phyloP scores from a whole-genome alignment of 2,113 vertebrate genomes.

The Epinephelus fuscoguttatus region DNA sequence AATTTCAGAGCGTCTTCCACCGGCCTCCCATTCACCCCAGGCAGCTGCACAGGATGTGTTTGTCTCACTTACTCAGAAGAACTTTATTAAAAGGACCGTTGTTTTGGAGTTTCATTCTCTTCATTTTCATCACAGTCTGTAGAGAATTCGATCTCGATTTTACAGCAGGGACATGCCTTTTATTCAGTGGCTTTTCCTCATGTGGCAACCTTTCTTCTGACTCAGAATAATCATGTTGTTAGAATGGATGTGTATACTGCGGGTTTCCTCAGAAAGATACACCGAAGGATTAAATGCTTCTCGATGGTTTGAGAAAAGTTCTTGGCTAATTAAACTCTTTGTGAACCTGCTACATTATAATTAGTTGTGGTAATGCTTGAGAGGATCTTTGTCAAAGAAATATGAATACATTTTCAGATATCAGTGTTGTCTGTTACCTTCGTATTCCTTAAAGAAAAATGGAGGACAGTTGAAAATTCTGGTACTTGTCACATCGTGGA shows the following conservation, averaged over 20 bases:
- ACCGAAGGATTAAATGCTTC: neutral
- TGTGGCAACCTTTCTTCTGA: neutral
- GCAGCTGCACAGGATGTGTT: slow-evolving; percentile 6
- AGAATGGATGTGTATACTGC: neutral
- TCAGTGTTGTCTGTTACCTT: neutral
- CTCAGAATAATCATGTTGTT: neutral
- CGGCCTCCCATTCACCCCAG: slow-evolving; percentile 9
- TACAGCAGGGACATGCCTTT: neutral
- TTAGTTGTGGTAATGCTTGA: too few species aligned
- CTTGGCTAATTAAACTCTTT: neutral
- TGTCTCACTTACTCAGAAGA: slow-evolving; percentile 13
- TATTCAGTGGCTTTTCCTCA: neutral
- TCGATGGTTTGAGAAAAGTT: neutral
- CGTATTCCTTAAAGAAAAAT: neutral
- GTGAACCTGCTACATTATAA: neutral
- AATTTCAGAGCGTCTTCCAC: slow-evolving; percentile 9
- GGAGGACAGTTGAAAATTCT: too few species aligned
- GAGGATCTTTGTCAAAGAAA: neutral
- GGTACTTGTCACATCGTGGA: too few species aligned
- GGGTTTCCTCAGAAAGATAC: neutral
- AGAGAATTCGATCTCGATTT: slow-evolving; percentile 2
- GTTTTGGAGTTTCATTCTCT: neutral
- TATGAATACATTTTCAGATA: neutral
- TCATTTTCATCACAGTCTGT: neutral
- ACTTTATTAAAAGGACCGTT: neutral